Evolutionary conservation across 2,888 invertebrate species (phyloP).

Genomic region (Coleophora flavipennella): DNA sequence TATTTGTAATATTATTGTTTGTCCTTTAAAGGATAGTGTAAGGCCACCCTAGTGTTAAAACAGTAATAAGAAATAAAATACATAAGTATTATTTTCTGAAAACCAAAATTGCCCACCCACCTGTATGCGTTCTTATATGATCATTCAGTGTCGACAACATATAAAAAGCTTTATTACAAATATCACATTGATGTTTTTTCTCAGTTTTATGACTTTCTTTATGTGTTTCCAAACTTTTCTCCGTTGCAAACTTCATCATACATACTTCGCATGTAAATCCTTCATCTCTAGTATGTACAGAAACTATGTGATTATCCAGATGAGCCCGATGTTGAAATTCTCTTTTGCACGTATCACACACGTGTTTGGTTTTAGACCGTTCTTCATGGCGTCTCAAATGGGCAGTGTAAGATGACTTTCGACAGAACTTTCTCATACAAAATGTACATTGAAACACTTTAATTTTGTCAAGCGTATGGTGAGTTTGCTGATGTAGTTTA

Average conservation of each 20-base stretch:
- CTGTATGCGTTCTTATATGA: conserved; percentile 47
- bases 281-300: conserved; percentile 54
- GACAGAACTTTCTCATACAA: conserved; percentile 48
- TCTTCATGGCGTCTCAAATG: conserved; percentile 45
- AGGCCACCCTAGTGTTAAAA: too few species aligned
- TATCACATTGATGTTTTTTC: conserved; percentile 62
- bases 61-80: too few species aligned
- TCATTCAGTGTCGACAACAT: conserved; percentile 74
- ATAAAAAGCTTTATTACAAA: conserved; percentile 52
- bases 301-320: conserved; percentile 63
- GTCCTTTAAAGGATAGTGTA: too few species aligned
- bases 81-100: too few species aligned
- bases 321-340: conserved; percentile 72
- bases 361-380: conserved; percentile 31
- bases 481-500: conserved; percentile 20
- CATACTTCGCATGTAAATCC: conserved; percentile 64
- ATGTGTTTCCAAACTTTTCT: conserved; percentile 56
- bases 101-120: too few species aligned
- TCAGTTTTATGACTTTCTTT: conserved; percentile 54
- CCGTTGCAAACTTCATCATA: conserved; percentile 41
- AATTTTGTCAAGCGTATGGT: conserved; percentile 12
- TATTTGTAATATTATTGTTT: too few species aligned
- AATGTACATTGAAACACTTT: conserved; percentile 34
- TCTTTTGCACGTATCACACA: conserved; percentile 49
- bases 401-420: conserved; percentile 34